phyloP scores from a whole-genome alignment of 2,888 invertebrate species.

The Caradrina kadenii region DNA sequence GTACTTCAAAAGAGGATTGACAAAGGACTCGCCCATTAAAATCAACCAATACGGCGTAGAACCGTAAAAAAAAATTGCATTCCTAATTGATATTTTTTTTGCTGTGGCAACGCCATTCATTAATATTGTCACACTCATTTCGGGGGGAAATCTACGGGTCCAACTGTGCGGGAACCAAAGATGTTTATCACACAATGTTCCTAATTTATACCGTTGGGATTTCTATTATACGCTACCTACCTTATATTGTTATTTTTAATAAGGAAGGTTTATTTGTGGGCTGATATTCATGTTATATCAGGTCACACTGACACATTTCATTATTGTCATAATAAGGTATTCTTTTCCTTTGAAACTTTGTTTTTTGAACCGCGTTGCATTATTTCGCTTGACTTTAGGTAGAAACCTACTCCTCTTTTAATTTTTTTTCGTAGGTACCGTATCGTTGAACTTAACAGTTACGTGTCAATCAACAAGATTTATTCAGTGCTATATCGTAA shows the following conservation, averaged over 20 bases:
- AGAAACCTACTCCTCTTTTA: not conserved
- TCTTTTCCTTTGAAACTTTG: not conserved
- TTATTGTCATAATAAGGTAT: not conserved
- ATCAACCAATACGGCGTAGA: not conserved
- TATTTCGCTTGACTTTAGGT: not conserved
- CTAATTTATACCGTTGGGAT: conserved; percentile 80
- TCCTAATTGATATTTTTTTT: conserved; percentile 78
- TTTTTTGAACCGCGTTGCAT: not conserved
- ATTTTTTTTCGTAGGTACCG: not conserved
- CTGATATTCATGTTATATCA: not conserved
- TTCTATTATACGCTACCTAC: conserved; percentile 53
- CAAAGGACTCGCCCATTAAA: not conserved
- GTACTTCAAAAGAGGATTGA: not conserved
- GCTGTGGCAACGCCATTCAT: conserved; percentile 69
- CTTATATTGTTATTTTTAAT: conserved; percentile 54
- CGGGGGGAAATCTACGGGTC: conserved; percentile 79
- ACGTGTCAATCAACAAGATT: conserved; percentile 42
- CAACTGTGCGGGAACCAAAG: conserved; percentile 72
- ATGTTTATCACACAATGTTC: conserved; percentile 79
- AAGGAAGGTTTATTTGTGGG: conserved; percentile 26
- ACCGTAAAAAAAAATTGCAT: conserved; percentile 56
- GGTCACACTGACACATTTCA: not conserved
- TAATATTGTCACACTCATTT: conserved; percentile 76
- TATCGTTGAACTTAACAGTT: conserved; percentile 22
- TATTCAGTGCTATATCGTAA: conserved; percentile 45